These are phyloP conservation scores for Epinotia bilunana DNA, from an alignment of 2,888 invertebrate genomes.

Conservation along the genomic window DNA sequence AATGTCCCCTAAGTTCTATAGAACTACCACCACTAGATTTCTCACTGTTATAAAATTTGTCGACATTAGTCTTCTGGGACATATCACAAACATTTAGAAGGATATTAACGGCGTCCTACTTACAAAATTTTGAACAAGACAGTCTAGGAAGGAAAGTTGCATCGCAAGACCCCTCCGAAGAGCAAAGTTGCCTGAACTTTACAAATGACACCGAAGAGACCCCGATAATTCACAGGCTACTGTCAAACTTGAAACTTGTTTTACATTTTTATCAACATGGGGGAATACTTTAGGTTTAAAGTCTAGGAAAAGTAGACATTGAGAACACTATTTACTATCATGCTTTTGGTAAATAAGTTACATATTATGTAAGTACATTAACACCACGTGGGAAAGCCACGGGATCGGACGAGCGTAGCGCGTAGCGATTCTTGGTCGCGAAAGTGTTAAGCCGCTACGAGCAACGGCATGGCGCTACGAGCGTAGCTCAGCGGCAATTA, in stretches of 20 bases:
- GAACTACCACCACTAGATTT: background rate
- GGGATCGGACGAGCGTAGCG: too few relatives aligned
- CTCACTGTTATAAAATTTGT: background rate
- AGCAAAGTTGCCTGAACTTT: constrained; percentile 72
- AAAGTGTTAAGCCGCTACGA: too few relatives aligned
- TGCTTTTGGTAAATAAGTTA: background rate
- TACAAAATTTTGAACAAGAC: constrained; percentile 23
- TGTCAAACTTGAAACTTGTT: constrained; percentile 80
- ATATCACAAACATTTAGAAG: background rate
- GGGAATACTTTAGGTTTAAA: constrained; percentile 65
- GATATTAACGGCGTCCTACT: constrained; percentile 22
- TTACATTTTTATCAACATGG: constrained; percentile 75
- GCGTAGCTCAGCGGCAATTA: too few relatives aligned
- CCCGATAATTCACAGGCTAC: constrained; percentile 80
- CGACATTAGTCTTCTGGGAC: background rate
- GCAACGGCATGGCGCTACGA: too few relatives aligned
- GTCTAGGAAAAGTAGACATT: constrained; percentile 13
- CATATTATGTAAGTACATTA: too few relatives aligned
- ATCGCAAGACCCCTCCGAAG: constrained; percentile 63
- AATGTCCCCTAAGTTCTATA: background rate
- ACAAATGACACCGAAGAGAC: constrained; percentile 81
- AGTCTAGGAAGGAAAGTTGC: constrained; percentile 46
- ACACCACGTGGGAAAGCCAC: too few relatives aligned
- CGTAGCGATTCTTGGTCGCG: too few relatives aligned
- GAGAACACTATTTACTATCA: background rate